phyloP scores from a whole-genome alignment of 2,797 vertebrate genomes.

The Cygnus olor region DNA sequence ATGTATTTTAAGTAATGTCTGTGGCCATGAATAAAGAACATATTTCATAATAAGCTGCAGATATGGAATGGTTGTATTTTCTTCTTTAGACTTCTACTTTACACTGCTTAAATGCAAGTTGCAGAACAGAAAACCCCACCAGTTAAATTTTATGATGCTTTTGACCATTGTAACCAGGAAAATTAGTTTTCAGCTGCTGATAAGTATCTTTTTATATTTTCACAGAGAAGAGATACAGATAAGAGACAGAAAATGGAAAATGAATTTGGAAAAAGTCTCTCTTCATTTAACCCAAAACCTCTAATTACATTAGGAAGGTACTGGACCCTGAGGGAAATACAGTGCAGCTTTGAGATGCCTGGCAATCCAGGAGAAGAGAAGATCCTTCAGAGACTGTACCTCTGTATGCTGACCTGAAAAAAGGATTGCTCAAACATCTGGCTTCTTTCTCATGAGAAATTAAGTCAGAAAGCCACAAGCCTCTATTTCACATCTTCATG shows the following conservation, averaged over 20 bases:
- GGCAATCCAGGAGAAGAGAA: not conserved
- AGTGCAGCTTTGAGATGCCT: not conserved
- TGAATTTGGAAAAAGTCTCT: not conserved
- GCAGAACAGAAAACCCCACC: not conserved
- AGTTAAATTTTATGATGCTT: not conserved
- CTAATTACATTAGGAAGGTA: not conserved
- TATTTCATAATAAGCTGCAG: not conserved
- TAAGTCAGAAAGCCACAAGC: not conserved
- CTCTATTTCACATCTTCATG: not conserved
- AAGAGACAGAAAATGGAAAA: not conserved
- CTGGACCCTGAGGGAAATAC: not conserved
- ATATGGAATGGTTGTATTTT: not conserved
- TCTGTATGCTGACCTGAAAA: not conserved
- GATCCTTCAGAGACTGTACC: not conserved
- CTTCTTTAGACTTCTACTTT: not conserved
- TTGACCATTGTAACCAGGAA: not conserved
- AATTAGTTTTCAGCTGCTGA: not conserved
- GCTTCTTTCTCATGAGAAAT: not conserved
- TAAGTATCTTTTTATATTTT: not conserved
- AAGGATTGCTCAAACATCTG: not conserved
- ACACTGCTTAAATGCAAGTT: not conserved
- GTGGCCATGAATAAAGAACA: not conserved
- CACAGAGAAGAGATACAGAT: not conserved
- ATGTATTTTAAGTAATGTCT: not conserved
- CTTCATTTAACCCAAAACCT: not conserved